Base-by-base conservation (phyloP, 2,888 invertebrate genomes). In the Napeogenes inachia region DNA sequence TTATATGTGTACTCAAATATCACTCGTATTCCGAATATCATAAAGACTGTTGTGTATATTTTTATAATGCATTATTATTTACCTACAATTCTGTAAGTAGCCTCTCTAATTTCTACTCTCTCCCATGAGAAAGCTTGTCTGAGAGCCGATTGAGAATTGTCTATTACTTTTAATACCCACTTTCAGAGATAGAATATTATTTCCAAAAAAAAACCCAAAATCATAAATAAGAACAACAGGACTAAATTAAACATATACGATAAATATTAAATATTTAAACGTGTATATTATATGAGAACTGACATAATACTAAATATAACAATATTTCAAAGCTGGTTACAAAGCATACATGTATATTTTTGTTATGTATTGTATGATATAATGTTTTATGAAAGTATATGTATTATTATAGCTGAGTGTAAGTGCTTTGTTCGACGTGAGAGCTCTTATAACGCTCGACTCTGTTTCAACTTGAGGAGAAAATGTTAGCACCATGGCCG, bases 21-120 rank as follows among this genome's bases (percentile, higher is more conserved):
- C 10, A 12, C 30, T 50, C 30, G 21, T 50, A 50, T 50, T 30
- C 12, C 50, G 10, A 30, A 12, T 21, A 50, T 4, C 3, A 30
- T 50, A 50, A 30, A 50, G 30, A 30, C 50, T 50, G 30, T 50
- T 50, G 21, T 30, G 30, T 50, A 30, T 50, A 30, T 30, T 12
- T 35, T 30, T 30, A 8, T 8, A 13, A 30, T 30, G 30, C 30
- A 30, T 8, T 21, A 46, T 46, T 21, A 54, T 13, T 54, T 54
- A 38, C 69, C 72, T 75, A 75, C 70, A 64, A 57, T 62, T 38
- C 42, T 67, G 61, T 63, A 68, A 57, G 58, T 66, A 69, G 59
- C 64, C 63, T 65, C 62, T 74, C 73, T 82, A 81, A 82, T 83
- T 82, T 80, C 72, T 70, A 64, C 57, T 64, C 45, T 53, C 59